Evolutionary conservation across 2,888 invertebrate genomes (phyloP), one percentile per base, ranked within the genome.

Genomic region (Carterocephalus palaemon): DNA sequence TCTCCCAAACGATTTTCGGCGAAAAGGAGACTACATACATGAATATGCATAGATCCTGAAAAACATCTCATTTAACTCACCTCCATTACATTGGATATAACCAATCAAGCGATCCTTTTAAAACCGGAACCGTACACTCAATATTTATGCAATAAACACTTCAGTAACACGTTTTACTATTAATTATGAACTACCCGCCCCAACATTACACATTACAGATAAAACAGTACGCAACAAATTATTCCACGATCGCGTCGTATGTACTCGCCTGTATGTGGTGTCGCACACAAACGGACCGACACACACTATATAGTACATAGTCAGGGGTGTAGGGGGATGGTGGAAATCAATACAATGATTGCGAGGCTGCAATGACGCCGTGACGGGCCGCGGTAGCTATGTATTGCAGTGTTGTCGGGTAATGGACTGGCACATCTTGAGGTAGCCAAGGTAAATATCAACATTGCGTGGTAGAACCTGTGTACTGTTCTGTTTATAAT

Each of bases 281-380:
- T 50, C 45, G 54, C 53, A 51, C 48, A 53, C 54, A 54, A n/a
- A n/a, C n/a, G n/a, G n/a, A n/a, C n/a, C n/a, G n/a, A n/a, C n/a
- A n/a, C n/a, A n/a, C n/a, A n/a, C n/a, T 57, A 50, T 52, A 55
- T 52, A 58, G 51, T 52, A n/a, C 48, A 53, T 53, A 47, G 47
- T 40, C 50, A 45, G 50, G 33, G 22, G 22, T 34, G 34, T 2
- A 22, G 42, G 51, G 52, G 37, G 49, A 46, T 52, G 42, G 74
- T 66, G 72, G 61, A 79, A 78, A 85, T 85, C 84, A 74, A 85
- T 85, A 81, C 67, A 81, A 82, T 85, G 83, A 85, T 83, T 72
- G 80, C 77, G 69, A 59, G 60, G 66, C 57, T 28, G 15, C 28
- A 38, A 38, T 38, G 28, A 38, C 28, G 28, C 12, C 28, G 28